Evolutionary conservation across 2,113 vertebrate species (phyloP).

Genomic region (Puffinus mauretanicus): DNA sequence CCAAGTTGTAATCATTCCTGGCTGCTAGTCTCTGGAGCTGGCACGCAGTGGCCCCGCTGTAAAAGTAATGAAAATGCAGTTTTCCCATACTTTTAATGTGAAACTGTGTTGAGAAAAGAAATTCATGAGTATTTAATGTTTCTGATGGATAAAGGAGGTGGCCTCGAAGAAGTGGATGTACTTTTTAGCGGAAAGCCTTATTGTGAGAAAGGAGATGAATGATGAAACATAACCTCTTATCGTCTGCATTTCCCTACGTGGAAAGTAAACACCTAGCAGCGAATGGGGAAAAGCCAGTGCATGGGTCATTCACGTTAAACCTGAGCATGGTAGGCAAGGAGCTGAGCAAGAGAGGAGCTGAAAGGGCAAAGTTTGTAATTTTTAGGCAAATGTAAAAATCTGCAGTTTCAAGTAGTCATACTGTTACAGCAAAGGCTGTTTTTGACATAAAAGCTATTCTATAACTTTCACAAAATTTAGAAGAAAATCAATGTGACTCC

Average conservation of each 20-base stretch:
- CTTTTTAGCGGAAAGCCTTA: neutral
- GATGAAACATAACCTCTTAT: neutral
- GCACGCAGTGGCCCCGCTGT: neutral
- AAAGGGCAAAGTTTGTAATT: neutral
- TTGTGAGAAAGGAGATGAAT: neutral
- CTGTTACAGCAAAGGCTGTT: neutral
- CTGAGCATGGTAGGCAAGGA: neutral
- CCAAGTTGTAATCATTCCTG: neutral
- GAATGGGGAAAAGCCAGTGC: neutral
- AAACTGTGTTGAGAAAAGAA: neutral
- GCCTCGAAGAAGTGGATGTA: neutral
- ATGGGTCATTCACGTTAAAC: neutral
- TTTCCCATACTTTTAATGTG: neutral
- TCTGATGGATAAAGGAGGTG: neutral
- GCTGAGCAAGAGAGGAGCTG: neutral
- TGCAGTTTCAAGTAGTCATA: neutral
- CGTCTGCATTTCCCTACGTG: neutral
- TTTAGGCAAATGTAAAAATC: neutral
- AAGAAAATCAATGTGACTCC: neutral
- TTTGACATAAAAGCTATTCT: neutral
- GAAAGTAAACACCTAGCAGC: neutral
- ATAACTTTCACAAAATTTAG: neutral
- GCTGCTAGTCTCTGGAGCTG: neutral
- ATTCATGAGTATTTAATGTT: neutral
- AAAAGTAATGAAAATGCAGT: neutral